Percentiles rank a stretch among this genome's conserved stretches.
phyloP scores from a whole-genome alignment of 2,113 vertebrate genomes.

The Myiozetetes cayanensis region DNA sequence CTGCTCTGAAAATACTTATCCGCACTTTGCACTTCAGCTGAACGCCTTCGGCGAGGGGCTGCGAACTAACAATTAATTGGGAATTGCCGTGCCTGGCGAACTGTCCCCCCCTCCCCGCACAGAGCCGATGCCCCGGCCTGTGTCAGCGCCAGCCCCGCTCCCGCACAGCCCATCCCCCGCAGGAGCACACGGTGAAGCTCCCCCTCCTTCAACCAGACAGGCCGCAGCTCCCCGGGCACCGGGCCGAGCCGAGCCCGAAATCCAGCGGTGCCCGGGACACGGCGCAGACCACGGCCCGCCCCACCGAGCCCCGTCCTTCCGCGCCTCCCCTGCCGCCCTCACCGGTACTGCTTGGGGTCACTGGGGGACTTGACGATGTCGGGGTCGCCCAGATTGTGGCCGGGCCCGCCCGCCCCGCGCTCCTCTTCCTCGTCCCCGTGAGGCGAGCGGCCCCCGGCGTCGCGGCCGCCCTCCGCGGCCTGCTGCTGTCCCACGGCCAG shows the following conservation, averaged over 20 bases:
- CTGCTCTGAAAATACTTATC: not conserved
- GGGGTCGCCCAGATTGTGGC: slow-evolving; percentile 75
- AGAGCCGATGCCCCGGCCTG: too few species aligned
- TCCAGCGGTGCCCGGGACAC: not conserved
- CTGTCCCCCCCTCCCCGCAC: not conserved
- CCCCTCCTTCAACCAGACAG: accelerated
- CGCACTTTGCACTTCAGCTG: accelerated
- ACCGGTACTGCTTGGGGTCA: slow-evolving; percentile 96
- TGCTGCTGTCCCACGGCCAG: slow-evolving; percentile 44
- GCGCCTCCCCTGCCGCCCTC: not conserved
- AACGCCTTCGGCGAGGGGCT: accelerated
- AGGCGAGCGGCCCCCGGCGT: slow-evolving; percentile 54
- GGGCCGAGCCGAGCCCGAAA: not conserved
- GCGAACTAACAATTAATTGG: accelerated
- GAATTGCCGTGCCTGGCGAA: accelerated
- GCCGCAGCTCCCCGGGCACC: not conserved
- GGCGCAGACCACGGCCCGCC: not conserved
- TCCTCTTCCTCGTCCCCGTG: slow-evolving; percentile 55
- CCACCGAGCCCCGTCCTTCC: not conserved
- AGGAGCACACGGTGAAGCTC: accelerated
- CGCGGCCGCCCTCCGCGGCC: slow-evolving; percentile 57
- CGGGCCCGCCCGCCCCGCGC: not conserved
- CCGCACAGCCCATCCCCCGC: accelerated
- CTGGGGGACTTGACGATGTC: slow-evolving; percentile 90
- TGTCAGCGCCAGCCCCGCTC: not conserved